Percentiles rank a stretch among this genome's conserved stretches.
phyloP scores from a whole-genome alignment of 2,797 vertebrate genomes.

The Acanthopagrus latus region DNA sequence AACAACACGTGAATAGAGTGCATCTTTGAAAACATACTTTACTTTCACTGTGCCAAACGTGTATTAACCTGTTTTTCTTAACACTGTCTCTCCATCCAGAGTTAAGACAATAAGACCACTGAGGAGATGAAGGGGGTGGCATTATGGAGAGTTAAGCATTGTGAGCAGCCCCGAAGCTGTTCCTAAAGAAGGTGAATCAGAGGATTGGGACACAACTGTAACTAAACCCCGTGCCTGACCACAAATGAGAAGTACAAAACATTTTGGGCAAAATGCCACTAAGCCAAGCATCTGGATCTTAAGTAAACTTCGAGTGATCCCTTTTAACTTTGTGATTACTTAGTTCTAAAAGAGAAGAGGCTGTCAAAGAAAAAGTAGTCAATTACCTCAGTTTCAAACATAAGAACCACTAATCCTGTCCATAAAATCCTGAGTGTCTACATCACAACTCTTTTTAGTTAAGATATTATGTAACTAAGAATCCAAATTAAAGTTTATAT shows the following conservation, averaged over 20 bases:
- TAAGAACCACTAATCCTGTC: conserved; percentile 50
- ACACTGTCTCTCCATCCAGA: conserved; percentile 75
- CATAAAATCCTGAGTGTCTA: conserved; percentile 42
- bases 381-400: conserved; percentile 59
- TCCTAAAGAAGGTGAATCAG: conserved; percentile 87
- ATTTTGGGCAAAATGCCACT: conserved; percentile 81
- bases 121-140: conserved; percentile 83
- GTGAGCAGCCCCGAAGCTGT: conserved; percentile 83
- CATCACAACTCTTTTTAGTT: background rate
- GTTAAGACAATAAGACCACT: conserved; percentile 84
- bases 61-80: conserved; percentile 79
- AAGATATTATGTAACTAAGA: conserved; percentile 13
- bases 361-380: conserved; percentile 53
- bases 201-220: conserved; percentile 85
- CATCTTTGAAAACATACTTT: conserved; percentile 69
- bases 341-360: conserved; percentile 61
- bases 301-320: conserved; percentile 80
- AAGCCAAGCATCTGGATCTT: conserved; percentile 82
- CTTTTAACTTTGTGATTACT: conserved; percentile 79
- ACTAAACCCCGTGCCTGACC: conserved; percentile 84
- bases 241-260: conserved; percentile 80
- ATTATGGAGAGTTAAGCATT: conserved; percentile 83
- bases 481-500: conserved; percentile 24
- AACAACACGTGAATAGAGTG: conserved; percentile 49
- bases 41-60: conserved; percentile 77